Base-by-base conservation (phyloP, 2,113 vertebrate species). In the human region DNA sequence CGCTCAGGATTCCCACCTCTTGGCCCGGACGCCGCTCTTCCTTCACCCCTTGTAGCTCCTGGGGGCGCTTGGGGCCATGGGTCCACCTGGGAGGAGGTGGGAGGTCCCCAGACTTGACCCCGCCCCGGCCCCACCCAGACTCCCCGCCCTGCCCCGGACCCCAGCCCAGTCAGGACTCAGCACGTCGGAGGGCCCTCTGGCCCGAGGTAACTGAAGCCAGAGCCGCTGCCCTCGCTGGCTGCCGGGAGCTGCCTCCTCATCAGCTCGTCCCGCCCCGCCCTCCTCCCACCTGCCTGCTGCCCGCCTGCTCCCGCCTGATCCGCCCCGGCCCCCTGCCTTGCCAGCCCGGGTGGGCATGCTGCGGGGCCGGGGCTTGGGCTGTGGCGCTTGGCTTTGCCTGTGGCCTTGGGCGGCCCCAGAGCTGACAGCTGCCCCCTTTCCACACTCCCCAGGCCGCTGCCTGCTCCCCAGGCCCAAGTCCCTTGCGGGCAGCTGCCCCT, bases 391-490 rank as follows among this genome's bases (percentile, higher is more conserved):
- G 98, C 97, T 98, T 98, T 94, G 96, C 95, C 96, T 64, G 68
- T 92, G 83, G 78, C 78, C 66, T 96, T 61, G 40, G 79, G 6
- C 30, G 87, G 86, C 81, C 84, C 80, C 45, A 30, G 14, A 78
- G 48, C 92, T 97, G 89, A 97, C 2, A 25, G 32, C 32, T 18
- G 14, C 13, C 76, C 40, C 43, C 52, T 96, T 73, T 98, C 86
- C 76, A 68, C 61, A 88, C 75, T 90, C 92, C 93, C 78, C 98
- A 99, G 99, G 99, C 68, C 99, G 98, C 73, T 99, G 98, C 96
- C 98, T 98, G 88, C 98, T 99, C 40, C 98, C 98, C 92, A 98
- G 99, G 86, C 99, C 99, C 61, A 99, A 99, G 98, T 99, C 99
- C 14, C 98, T 99, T 73, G 97, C 99, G 38, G 98, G 98, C 45